phyloP scores from a whole-genome alignment of 1,140 invertebrate genomes.

The Phocides pigmalion region DNA sequence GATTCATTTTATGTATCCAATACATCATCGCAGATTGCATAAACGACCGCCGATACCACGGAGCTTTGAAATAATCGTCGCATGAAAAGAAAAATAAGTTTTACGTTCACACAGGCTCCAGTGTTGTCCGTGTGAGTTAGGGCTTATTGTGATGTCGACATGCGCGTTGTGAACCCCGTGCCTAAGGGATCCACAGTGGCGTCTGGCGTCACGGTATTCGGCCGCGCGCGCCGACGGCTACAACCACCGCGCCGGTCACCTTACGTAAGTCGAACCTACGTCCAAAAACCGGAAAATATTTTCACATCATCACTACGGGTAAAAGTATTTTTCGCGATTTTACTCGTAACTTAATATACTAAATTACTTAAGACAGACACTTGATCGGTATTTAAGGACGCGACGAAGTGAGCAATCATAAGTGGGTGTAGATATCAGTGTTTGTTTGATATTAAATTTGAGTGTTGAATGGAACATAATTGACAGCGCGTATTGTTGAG shows the following conservation, averaged over 20 bases:
- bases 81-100: slow-evolving; percentile 65
- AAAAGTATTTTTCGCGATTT: slow-evolving; percentile 4
- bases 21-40: slow-evolving; percentile 37
- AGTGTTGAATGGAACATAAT: slow-evolving; percentile 32
- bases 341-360: neutral
- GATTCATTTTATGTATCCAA: neutral
- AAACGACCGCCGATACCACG: slow-evolving; percentile 46
- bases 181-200: slow-evolving; percentile 55
- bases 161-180: slow-evolving; percentile 59
- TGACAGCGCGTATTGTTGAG: slow-evolving; percentile 29
- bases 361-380: slow-evolving; percentile 1
- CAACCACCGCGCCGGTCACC: slow-evolving; percentile 29
- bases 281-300: slow-evolving; percentile 35
- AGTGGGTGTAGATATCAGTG: slow-evolving; percentile 46
- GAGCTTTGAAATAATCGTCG: slow-evolving; percentile 60
- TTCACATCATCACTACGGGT: neutral
- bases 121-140: slow-evolving; percentile 61
- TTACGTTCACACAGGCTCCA: slow-evolving; percentile 51
- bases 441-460: slow-evolving; percentile 46
- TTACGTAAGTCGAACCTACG: slow-evolving; percentile 67
- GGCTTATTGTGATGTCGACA: slow-evolving; percentile 67
- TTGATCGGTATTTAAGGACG: slow-evolving; percentile 22
- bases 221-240: slow-evolving; percentile 41
- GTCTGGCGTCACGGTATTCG: slow-evolving; percentile 53
- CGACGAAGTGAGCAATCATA: slow-evolving; percentile 42